These are phyloP conservation scores for Nyctibius grandis DNA, from an alignment of 2,797 vertebrate genomes.

Conservation along the genomic window DNA sequence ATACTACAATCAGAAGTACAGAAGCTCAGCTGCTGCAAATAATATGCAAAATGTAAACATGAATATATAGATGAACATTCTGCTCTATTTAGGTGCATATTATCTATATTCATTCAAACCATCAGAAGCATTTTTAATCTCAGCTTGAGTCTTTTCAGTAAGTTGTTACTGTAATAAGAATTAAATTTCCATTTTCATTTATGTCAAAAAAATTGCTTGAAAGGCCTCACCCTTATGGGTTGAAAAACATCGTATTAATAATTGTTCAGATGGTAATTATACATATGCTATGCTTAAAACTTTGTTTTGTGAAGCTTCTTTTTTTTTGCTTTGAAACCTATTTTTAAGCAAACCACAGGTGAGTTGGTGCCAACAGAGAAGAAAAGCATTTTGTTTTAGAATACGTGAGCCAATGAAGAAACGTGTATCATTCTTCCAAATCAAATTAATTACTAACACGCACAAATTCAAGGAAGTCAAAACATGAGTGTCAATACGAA, in stretches of 20 bases:
- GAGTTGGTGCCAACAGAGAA: background rate
- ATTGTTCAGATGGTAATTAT: background rate
- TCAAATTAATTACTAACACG: background rate
- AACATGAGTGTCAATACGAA: background rate
- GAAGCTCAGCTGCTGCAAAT: background rate
- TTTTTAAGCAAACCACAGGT: background rate
- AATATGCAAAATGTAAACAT: background rate
- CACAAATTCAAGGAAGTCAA: background rate
- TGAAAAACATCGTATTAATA: background rate
- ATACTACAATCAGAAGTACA: background rate
- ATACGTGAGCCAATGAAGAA: background rate
- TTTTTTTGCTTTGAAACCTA: background rate
- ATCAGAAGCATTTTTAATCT: constrained; percentile 3
- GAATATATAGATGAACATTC: background rate
- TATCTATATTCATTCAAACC: background rate
- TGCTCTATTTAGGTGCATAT: background rate
- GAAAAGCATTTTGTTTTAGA: background rate
- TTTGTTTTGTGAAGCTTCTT: background rate
- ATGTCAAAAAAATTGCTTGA: background rate
- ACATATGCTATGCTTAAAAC: background rate
- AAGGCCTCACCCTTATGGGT: background rate
- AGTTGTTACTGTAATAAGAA: background rate
- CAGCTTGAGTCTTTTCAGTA: background rate
- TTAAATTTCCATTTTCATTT: background rate
- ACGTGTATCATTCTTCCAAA: background rate